phyloP scores from a whole-genome alignment of 2,888 invertebrate genomes.

The Acleris literana region DNA sequence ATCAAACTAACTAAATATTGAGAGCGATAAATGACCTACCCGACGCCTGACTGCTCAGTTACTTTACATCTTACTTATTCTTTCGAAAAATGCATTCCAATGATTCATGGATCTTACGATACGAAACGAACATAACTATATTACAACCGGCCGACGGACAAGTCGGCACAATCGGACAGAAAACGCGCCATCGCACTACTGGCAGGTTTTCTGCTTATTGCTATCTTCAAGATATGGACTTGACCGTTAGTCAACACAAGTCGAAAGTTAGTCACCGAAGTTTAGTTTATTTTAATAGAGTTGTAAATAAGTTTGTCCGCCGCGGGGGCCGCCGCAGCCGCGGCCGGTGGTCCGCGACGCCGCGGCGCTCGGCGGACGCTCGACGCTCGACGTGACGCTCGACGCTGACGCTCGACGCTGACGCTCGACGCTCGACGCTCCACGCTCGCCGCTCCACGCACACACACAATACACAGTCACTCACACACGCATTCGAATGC shows the following conservation, averaged over 20 bases:
- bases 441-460: conserved; percentile 35
- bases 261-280: conserved; percentile 55
- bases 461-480: conserved; percentile 41
- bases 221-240: conserved; percentile 18
- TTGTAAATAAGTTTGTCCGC: conserved; percentile 28
- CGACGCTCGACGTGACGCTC: conserved; percentile 6
- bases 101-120: conserved; percentile 36
- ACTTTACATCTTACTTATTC: conserved; percentile 33
- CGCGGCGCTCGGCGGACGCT: conserved; percentile 3
- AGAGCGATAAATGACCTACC: conserved; percentile 46
- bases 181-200: background rate
- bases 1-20: conserved; percentile 69
- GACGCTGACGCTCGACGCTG: too few species aligned
- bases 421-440: conserved; percentile 5
- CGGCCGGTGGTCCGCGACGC: too few species aligned
- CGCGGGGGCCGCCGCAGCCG: conserved; percentile 4
- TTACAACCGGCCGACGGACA: conserved; percentile 34
- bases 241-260: conserved; percentile 41
- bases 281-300: conserved; percentile 36
- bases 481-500: conserved; percentile 49
- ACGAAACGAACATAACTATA: conserved; percentile 39
- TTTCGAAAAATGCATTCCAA: conserved; percentile 37
- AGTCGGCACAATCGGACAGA: background rate
- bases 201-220: background rate
- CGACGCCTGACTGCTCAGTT: conserved; percentile 41